Conservation (phyloP, 2,797 vertebrate genomes). For the Myotis daubentonii region DNA sequence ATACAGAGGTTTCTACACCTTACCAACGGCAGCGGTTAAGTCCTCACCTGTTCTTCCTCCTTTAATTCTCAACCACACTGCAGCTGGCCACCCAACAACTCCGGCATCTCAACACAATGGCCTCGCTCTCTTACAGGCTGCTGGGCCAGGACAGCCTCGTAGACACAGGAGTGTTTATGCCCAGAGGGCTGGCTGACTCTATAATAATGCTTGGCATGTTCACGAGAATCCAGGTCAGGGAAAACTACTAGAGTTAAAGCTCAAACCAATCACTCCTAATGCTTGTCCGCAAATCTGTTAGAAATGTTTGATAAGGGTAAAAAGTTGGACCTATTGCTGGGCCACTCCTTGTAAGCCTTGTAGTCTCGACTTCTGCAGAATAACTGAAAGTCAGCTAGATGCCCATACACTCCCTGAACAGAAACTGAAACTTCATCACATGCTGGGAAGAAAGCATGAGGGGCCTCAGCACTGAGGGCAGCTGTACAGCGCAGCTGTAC, state of each 20-base stretch:
- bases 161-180: background rate
- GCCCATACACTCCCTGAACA: background rate
- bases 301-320: background rate
- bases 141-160: background rate
- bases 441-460: background rate
- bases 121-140: background rate
- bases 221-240: background rate
- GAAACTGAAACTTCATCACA: background rate
- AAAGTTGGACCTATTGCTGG: background rate
- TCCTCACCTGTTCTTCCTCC: background rate
- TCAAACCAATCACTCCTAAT: background rate
- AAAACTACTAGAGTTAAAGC: background rate
- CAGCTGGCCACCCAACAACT: background rate
- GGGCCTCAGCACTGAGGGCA: background rate
- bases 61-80: background rate
- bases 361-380: background rate
- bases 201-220: constrained; percentile 33
- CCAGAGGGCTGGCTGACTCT: background rate
- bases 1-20: background rate
- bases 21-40: background rate
- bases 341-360: background rate
- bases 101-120: rapidly evolving
- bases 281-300: background rate
- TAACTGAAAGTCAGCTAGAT: background rate
- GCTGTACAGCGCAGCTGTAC: rapidly evolving